These are phyloP conservation scores for Hydrolagus colliei DNA, from an alignment of 2,797 vertebrate genomes.

Conservation along the genomic window DNA sequence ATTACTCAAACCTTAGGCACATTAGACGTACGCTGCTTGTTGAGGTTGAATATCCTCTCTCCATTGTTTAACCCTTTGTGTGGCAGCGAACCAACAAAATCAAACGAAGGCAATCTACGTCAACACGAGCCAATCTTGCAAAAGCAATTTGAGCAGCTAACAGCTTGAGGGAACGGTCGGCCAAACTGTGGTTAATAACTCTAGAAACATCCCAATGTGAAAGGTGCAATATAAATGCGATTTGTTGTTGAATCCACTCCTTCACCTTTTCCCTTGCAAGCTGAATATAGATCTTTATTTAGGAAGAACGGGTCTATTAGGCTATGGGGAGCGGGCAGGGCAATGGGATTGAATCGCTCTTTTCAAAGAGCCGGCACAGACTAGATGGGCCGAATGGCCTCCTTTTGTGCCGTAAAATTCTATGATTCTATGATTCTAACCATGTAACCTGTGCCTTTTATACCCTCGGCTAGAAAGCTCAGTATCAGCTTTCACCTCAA, in stretches of 20 bases:
- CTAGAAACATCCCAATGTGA: neutral
- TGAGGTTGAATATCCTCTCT: neutral
- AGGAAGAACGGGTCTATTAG: no score
- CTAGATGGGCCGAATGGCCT: no score
- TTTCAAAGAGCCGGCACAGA: no score
- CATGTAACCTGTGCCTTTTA: neutral
- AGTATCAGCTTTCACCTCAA: no score
- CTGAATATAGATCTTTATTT: no score
- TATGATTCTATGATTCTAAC: no score
- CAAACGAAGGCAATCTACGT: neutral
- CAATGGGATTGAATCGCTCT: no score
- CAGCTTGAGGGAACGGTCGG: neutral
- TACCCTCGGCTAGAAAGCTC: no score
- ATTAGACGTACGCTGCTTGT: neutral
- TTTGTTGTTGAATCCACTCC: neutral
- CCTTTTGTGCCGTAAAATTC: no score
- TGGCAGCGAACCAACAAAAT: neutral
- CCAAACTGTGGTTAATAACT: slow-evolving; percentile 3
- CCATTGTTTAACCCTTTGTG: neutral
- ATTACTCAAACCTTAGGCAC: neutral
- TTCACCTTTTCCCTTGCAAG: neutral
- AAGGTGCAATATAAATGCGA: no score
- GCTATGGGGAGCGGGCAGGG: no score
- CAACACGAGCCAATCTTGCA: neutral
- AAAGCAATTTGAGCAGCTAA: neutral